These are phyloP conservation scores for Hylaeus anthracinus DNA, from an alignment of 1,140 invertebrate genomes.

Conservation along the genomic window DNA sequence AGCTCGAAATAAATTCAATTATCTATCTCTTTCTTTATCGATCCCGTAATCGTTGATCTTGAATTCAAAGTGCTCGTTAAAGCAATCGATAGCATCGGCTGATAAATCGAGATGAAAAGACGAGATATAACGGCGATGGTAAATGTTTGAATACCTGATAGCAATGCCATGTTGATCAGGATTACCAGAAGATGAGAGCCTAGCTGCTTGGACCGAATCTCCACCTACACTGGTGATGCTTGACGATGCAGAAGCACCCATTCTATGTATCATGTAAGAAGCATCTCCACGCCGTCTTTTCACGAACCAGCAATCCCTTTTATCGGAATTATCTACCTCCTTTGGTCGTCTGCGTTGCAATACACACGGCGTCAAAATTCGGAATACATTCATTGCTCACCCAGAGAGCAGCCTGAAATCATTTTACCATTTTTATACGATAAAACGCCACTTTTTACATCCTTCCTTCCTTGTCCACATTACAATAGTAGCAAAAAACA, in stretches of 20 bases:
- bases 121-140: conserved; percentile 5
- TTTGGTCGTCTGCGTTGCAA: conserved; percentile 82
- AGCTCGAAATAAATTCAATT: too few relatives aligned
- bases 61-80: neutral
- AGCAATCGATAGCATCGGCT: neutral
- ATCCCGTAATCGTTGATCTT: neutral
- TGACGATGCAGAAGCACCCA: conserved; percentile 80
- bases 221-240: conserved; percentile 78
- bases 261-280: conserved; percentile 80
- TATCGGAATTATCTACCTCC: conserved; percentile 72
- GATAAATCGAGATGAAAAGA: neutral
- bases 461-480: neutral
- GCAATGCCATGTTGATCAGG: conserved; percentile 76
- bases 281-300: conserved; percentile 79
- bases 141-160: conserved; percentile 71
- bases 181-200: conserved; percentile 77
- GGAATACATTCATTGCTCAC: conserved; percentile 84
- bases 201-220: conserved; percentile 78
- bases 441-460: neutral
- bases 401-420: conserved; percentile 81
- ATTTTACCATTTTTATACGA: conserved; percentile 7
- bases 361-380: conserved; percentile 83
- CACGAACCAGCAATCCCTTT: conserved; percentile 80
- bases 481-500: too few relatives aligned
- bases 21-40: neutral